Evolutionary conservation across 2,797 vertebrate genomes (phyloP).

Genomic region (Carduelis carduelis): DNA sequence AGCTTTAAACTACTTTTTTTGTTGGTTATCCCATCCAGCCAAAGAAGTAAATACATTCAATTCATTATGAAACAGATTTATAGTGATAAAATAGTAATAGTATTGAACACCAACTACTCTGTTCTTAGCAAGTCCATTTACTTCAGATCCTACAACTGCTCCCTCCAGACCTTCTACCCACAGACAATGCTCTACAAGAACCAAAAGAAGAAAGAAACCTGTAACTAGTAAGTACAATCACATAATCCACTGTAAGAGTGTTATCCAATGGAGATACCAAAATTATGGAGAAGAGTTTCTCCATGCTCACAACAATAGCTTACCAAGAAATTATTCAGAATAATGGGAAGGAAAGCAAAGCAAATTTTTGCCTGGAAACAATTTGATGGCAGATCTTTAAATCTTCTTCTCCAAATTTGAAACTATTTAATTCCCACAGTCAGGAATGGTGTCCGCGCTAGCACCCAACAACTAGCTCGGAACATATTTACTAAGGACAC

Average conservation of each 20-base stretch:
- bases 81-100: no score
- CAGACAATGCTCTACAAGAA: neutral
- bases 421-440: neutral
- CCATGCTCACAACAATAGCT: accelerated
- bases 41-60: neutral
- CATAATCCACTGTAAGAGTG: accelerated
- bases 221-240: neutral
- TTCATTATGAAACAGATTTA: neutral
- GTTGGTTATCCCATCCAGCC: neutral
- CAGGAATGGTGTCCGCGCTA: accelerated
- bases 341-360: neutral
- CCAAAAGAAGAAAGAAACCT: neutral
- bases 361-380: accelerated
- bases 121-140: neutral
- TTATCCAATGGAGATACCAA: accelerated
- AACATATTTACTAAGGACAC: accelerated
- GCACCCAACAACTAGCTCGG: accelerated
- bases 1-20: neutral
- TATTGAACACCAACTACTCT: neutral
- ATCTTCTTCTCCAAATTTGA: accelerated
- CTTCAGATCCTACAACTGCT: neutral
- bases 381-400: neutral
- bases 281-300: neutral
- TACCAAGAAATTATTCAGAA: neutral
- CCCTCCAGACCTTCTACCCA: neutral